Conservation (phyloP, 2,113 vertebrate species). For the Mellivora capensis region DNA sequence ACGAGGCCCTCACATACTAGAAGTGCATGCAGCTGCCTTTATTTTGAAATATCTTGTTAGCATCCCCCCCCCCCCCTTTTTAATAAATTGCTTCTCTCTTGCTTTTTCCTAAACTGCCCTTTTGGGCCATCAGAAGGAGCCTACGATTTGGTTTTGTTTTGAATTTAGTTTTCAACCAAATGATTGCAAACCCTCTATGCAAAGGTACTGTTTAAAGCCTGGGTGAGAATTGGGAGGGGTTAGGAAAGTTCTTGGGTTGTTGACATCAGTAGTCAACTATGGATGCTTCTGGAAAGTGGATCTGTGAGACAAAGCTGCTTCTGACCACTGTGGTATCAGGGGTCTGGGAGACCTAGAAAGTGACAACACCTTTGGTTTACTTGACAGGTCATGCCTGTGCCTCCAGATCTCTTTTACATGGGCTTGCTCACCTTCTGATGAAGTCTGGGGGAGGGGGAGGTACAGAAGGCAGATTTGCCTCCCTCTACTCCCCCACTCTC, state of each 20-base stretch:
- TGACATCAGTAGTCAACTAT: background rate
- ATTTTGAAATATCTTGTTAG: conserved; percentile 60
- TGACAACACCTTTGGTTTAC: background rate
- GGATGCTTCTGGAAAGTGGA: background rate
- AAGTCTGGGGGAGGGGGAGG: background rate
- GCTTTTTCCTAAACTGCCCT: conserved; percentile 36
- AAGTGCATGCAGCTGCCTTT: conserved; percentile 23
- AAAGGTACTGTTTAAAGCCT: conserved; percentile 18
- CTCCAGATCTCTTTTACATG: background rate
- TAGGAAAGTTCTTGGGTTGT: background rate
- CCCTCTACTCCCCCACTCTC: too few relatives aligned
- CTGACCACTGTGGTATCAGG: background rate
- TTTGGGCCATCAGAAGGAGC: conserved; percentile 11
- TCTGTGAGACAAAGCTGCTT: background rate
- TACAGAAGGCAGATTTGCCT: background rate
- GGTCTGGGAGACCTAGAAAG: background rate
- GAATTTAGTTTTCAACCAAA: conserved; percentile 46
- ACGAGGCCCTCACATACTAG: background rate
- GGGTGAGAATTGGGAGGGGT: background rate
- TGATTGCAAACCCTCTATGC: background rate
- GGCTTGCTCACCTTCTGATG: background rate
- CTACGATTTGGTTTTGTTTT: conserved; percentile 16
- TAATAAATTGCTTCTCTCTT: conserved; percentile 49
- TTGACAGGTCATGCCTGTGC: background rate
- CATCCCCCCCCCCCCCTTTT: background rate